Conservation (phyloP, 2,113 vertebrate genomes). For the Eubucco bourcierii region DNA sequence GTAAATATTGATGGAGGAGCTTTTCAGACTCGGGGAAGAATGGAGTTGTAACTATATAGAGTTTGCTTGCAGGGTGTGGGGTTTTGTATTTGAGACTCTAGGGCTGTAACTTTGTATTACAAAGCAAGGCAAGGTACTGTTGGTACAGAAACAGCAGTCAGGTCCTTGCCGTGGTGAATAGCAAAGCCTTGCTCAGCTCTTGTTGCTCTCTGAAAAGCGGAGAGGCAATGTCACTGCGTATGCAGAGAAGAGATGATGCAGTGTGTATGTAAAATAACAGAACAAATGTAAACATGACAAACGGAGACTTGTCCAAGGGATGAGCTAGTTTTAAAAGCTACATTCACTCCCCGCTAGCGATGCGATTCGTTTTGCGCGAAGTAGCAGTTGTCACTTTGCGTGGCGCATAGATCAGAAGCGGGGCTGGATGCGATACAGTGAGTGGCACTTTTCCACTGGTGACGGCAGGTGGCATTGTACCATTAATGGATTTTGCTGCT, state of each 20-base stretch:
- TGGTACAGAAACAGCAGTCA: neutral
- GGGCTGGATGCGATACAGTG: neutral
- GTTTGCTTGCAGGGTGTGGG: neutral
- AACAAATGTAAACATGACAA: neutral
- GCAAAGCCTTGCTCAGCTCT: neutral
- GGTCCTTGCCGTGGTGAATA: neutral
- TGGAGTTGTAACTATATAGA: fast-evolving
- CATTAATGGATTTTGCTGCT: slow-evolving; percentile 69
- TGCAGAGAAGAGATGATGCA: neutral
- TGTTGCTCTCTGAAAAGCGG: fast-evolving
- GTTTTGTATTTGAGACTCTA: neutral
- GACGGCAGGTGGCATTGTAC: slow-evolving; percentile 80
- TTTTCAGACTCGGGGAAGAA: neutral
- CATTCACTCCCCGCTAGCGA: neutral
- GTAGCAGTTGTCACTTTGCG: neutral
- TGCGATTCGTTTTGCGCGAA: neutral
- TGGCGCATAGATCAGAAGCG: neutral
- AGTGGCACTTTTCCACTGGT: neutral
- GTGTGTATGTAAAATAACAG: neutral
- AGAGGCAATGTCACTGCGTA: neutral
- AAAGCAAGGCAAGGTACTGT: neutral
- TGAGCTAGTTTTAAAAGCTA: neutral
- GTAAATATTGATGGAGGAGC: neutral
- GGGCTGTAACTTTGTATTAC: neutral
- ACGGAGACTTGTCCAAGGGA: neutral